These are phyloP conservation scores for Luperina nickerlii DNA, from an alignment of 2,888 invertebrate genomes.

Conservation along the genomic window DNA sequence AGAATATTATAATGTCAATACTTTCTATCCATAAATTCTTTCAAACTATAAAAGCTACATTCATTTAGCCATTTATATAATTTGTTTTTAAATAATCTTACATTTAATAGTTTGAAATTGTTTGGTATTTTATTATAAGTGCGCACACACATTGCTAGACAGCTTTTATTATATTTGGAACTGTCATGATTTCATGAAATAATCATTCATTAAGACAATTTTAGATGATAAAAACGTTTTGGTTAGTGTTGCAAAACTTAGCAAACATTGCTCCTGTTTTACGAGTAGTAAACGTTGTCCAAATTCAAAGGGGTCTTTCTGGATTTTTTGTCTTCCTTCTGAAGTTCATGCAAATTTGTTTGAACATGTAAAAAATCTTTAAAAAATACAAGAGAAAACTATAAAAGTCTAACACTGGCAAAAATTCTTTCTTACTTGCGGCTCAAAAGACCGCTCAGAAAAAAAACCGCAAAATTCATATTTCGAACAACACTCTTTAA, in stretches of 20 bases:
- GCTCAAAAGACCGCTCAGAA: conserved; percentile 23
- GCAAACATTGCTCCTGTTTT: not conserved
- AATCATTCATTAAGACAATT: not conserved
- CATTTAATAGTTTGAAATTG: too few relatives aligned
- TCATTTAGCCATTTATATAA: too few relatives aligned
- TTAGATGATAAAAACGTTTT: not conserved
- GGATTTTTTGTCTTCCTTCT: not conserved
- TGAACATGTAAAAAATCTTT: too few relatives aligned
- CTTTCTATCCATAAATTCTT: too few relatives aligned
- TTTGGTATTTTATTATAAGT: too few relatives aligned
- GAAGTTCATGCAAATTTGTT: not conserved
- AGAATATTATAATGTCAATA: too few relatives aligned
- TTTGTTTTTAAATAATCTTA: too few relatives aligned
- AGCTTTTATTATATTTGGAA: too few relatives aligned
- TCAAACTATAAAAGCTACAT: too few relatives aligned
- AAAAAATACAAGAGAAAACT: not conserved
- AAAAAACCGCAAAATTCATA: conserved; percentile 42
- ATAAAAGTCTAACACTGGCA: not conserved
- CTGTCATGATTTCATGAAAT: not conserved
- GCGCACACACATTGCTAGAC: too few relatives aligned
- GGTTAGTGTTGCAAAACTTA: not conserved
- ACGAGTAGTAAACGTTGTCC: not conserved
- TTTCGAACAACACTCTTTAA: conserved; percentile 36
- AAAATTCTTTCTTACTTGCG: not conserved
- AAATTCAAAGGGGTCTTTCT: not conserved